phyloP scores from a whole-genome alignment of 2,797 vertebrate genomes.

The Antennarius maculatus region DNA sequence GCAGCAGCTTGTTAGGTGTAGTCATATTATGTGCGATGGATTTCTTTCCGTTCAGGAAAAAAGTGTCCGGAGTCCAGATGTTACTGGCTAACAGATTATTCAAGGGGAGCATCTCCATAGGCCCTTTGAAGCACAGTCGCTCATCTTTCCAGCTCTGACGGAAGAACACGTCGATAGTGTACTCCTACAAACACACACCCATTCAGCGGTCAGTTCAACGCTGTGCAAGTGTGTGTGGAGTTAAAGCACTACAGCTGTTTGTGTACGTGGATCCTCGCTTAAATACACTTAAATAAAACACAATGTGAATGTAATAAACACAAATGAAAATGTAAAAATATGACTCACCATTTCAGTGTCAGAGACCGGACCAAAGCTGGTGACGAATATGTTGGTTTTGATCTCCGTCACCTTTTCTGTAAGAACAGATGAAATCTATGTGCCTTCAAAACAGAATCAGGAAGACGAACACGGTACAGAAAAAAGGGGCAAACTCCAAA shows the following conservation, averaged over 20 bases:
- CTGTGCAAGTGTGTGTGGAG: not conserved
- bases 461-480: no score
- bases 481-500: no score
- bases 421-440: conserved; percentile 44
- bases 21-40: conserved; percentile 97
- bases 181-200: conserved; percentile 80
- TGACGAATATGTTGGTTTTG: conserved; percentile 98
- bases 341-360: conserved; percentile 96
- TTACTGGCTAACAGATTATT: conserved; percentile 95
- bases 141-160: conserved; percentile 96
- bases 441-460: not conserved
- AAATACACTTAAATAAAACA: no score
- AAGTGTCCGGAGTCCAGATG: conserved; percentile 96
- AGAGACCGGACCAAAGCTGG: conserved; percentile 96
- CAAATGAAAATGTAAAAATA: not conserved
- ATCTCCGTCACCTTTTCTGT: conserved; percentile 97
- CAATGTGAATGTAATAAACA: no score
- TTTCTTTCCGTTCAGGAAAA: conserved; percentile 96
- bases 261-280: no score
- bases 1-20: conserved; percentile 92
- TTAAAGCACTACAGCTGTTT: not conserved
- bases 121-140: conserved; percentile 92
- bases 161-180: conserved; percentile 96
- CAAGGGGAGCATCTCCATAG: conserved; percentile 91
- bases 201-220: not conserved